These are phyloP conservation scores for Mastacembelus armatus DNA, from an alignment of 2,797 vertebrate genomes.

Conservation along the genomic window DNA sequence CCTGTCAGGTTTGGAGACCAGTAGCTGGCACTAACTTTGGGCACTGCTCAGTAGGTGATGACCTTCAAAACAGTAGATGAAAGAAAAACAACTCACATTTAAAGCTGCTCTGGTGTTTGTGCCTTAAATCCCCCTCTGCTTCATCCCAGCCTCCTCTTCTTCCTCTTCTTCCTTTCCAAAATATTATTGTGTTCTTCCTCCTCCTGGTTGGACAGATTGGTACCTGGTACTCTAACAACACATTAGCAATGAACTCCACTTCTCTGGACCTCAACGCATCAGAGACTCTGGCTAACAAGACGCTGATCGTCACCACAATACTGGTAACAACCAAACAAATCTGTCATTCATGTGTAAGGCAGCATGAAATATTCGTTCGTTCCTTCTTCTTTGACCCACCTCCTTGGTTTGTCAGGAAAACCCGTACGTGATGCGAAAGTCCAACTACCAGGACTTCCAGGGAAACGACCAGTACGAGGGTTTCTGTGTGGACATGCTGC, in stretches of 20 bases:
- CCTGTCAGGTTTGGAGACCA: too few relatives aligned
- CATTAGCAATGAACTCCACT: conserved; percentile 90
- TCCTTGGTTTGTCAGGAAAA: conserved; percentile 83
- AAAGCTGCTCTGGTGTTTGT: too few relatives aligned
- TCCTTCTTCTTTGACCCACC: neutral
- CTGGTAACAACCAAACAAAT: conserved; percentile 80
- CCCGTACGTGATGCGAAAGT: conserved; percentile 91
- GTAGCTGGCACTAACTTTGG: too few relatives aligned
- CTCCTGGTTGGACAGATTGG: conserved; percentile 83
- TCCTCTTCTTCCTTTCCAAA: neutral
- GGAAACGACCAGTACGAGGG: conserved; percentile 91
- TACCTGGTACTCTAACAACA: conserved; percentile 93
- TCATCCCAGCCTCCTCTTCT: neutral
- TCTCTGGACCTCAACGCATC: conserved; percentile 90
- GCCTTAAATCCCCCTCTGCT: neutral
- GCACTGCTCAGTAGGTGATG: too few relatives aligned
- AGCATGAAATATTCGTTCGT: rapidly evolving
- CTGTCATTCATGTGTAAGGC: rapidly evolving
- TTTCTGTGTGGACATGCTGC: conserved; percentile 95
- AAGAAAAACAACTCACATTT: too few relatives aligned
- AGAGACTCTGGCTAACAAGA: conserved; percentile 91
- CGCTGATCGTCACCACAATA: conserved; percentile 91
- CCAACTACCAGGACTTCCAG: conserved; percentile 85
- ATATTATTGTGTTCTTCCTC: neutral
- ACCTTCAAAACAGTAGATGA: too few relatives aligned